These are phyloP conservation scores for Ophion ellenae DNA, from an alignment of 2,888 invertebrate species.

Conservation along the genomic window DNA sequence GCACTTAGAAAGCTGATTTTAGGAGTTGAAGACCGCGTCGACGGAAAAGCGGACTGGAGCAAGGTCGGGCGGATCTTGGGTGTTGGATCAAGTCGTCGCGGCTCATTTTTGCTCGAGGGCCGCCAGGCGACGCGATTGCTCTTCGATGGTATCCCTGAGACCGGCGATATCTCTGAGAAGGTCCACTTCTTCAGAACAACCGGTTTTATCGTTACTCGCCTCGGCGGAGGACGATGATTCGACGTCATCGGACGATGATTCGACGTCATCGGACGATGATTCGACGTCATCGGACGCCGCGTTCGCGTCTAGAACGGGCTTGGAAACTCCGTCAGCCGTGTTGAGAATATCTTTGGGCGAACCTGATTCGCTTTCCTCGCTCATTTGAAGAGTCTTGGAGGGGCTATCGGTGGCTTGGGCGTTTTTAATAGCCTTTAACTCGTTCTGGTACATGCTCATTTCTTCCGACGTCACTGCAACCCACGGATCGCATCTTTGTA, in stretches of 20 bases:
- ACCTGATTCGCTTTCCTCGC: background rate
- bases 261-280: no score
- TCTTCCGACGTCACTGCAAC: slow-evolving; percentile 49
- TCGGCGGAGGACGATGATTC: background rate
- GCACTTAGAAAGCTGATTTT: no score
- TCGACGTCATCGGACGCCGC: background rate
- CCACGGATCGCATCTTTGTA: background rate
- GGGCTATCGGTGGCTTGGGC: background rate
- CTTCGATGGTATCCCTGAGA: slow-evolving; percentile 21
- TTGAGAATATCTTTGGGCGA: background rate
- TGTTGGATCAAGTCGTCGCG: background rate
- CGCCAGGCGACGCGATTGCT: slow-evolving; percentile 7
- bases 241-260: background rate
- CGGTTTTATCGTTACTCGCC: background rate
- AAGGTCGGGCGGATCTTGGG: slow-evolving; percentile 1
- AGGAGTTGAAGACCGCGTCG: no score
- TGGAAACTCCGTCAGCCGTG: background rate
- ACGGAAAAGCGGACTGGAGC: background rate
- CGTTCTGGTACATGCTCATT: background rate
- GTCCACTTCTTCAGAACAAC: slow-evolving; percentile 2
- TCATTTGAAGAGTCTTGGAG: background rate
- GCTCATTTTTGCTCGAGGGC: slow-evolving; percentile 18
- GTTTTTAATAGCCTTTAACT: slow-evolving; percentile 19
- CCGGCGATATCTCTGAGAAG: slow-evolving; percentile 12
- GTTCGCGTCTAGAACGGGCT: no score